phyloP scores from a whole-genome alignment of 2,888 invertebrate species.

The Acleris holmiana region DNA sequence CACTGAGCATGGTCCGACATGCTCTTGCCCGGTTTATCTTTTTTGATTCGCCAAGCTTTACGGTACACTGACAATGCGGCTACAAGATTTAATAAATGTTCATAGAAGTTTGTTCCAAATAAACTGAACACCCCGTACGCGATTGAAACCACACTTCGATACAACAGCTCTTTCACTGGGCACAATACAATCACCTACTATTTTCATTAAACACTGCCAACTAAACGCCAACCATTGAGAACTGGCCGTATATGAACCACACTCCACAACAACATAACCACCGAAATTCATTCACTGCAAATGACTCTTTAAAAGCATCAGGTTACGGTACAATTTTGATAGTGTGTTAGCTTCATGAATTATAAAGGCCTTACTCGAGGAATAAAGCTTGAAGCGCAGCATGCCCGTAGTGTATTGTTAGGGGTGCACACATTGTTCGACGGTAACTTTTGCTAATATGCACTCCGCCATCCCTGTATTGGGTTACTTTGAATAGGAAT shows the following conservation, averaged over 20 bases:
- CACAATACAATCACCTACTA: slow-evolving; percentile 31
- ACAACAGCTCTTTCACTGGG: slow-evolving; percentile 27
- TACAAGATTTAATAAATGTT: no score
- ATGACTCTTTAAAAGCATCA: neutral
- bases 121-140: no score
- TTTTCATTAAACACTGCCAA: slow-evolving; percentile 45
- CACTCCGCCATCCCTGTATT: slow-evolving; percentile 25
- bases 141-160: slow-evolving; percentile 19
- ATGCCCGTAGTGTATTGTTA: slow-evolving; percentile 50
- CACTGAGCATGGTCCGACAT: no score
- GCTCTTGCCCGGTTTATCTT: no score
- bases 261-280: slow-evolving; percentile 32
- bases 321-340: neutral
- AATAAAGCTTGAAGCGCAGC: slow-evolving; percentile 42
- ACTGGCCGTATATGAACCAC: slow-evolving; percentile 48
- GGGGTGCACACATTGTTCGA: slow-evolving; percentile 30
- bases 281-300: neutral
- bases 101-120: no score
- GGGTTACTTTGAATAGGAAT: slow-evolving; percentile 13
- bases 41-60: no score
- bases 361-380: slow-evolving; percentile 28
- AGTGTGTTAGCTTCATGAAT: slow-evolving; percentile 21
- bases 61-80: no score
- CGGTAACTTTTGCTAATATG: slow-evolving; percentile 41
- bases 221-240: slow-evolving; percentile 51